These are phyloP conservation scores for Hipparchia semele DNA, from an alignment of 2,888 invertebrate genomes.

Conservation along the genomic window DNA sequence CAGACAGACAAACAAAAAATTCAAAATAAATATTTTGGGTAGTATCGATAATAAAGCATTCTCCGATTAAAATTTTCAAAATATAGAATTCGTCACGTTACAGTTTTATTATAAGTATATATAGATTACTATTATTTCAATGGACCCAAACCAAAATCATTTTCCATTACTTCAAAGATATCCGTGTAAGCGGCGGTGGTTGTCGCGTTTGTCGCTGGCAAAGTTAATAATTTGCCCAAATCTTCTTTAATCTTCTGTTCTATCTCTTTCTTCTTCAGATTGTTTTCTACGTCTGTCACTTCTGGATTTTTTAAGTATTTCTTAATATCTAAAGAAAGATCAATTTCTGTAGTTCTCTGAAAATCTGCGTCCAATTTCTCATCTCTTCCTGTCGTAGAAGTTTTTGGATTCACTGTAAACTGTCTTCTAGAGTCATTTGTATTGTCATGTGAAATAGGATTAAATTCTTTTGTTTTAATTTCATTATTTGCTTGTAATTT, in stretches of 20 bases:
- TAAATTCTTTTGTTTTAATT: too few relatives aligned
- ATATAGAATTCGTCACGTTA: too few relatives aligned
- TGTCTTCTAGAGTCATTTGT: neutral
- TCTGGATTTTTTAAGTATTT: conserved; percentile 34
- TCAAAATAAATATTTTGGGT: too few relatives aligned
- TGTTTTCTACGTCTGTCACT: conserved; percentile 25
- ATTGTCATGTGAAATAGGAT: neutral
- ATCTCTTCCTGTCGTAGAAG: neutral
- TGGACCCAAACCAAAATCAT: conserved; percentile 37
- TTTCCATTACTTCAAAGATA: conserved; percentile 39
- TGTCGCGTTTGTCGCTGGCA: conserved; percentile 11
- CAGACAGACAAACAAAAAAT: too few relatives aligned
- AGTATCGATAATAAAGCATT: too few relatives aligned
- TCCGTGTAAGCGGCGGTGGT: conserved; percentile 32
- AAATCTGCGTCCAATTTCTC: neutral
- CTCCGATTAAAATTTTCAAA: too few relatives aligned
- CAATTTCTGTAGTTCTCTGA: neutral
- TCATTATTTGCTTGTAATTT: too few relatives aligned
- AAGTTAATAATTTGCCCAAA: conserved; percentile 31
- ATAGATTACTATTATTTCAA: neutral
- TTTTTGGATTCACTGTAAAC: neutral
- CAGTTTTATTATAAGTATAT: neutral
- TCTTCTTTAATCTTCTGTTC: conserved; percentile 39
- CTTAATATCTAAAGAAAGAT: conserved; percentile 23
- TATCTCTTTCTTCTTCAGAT: conserved; percentile 29